phyloP scores from a whole-genome alignment of 2,797 vertebrate species.

The Characodon lateralis region DNA sequence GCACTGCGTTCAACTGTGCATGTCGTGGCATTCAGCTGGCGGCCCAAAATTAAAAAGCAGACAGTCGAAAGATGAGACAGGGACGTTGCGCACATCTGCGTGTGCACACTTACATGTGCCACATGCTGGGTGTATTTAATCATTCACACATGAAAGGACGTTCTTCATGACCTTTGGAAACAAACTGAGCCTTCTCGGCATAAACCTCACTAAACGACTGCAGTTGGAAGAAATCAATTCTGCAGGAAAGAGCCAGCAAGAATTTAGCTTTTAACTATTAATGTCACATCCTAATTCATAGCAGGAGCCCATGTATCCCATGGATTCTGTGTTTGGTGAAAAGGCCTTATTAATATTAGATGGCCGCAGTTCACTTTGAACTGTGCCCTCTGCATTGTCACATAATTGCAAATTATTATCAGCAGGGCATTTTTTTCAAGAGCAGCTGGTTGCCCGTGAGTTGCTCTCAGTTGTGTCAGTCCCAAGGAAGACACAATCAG shows the following conservation, averaged over 20 bases:
- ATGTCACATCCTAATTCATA: conserved; percentile 52
- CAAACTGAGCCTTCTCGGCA: conserved; percentile 63
- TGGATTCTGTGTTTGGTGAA: conserved; percentile 27
- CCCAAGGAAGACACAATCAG: conserved; percentile 69
- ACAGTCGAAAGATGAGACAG: conserved; percentile 26
- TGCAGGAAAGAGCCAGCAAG: conserved; percentile 49
- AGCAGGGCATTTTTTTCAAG: conserved; percentile 7
- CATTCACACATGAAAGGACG: conserved; percentile 76
- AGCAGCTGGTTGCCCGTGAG: conserved; percentile 52
- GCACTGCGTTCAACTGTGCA: conserved; percentile 23
- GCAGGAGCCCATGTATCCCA: conserved; percentile 25
- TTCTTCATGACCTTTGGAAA: conserved; percentile 82
- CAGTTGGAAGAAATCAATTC: conserved; percentile 73
- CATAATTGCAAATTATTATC: conserved; percentile 62
- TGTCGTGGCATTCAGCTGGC: conserved; percentile 30
- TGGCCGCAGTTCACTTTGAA: conserved; percentile 54
- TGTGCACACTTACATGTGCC: conserved; percentile 33
- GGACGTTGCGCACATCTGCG: conserved; percentile 27
- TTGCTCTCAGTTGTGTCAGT: conserved; percentile 43
- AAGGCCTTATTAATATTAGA: conserved; percentile 62
- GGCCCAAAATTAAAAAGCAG: conserved; percentile 61
- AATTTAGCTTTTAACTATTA: conserved; percentile 62
- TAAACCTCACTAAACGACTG: conserved; percentile 71
- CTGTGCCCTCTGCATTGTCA: conserved; percentile 60
- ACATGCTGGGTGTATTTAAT: conserved; percentile 71